These are phyloP conservation scores for Manacus vitellinus DNA, from an alignment of 2,113 vertebrate species.

Conservation along the genomic window DNA sequence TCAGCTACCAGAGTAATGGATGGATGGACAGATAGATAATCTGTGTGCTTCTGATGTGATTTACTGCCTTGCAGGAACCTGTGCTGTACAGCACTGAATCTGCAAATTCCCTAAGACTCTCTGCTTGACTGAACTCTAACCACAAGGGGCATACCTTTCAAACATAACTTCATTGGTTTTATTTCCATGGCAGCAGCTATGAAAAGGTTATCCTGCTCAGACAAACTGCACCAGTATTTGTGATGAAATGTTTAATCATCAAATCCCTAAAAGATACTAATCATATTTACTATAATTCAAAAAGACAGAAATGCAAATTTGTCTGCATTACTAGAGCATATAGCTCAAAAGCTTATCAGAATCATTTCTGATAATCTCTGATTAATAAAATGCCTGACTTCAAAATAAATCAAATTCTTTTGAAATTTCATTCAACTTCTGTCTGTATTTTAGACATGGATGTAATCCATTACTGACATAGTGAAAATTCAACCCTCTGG, in stretches of 20 bases:
- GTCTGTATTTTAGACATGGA: background rate
- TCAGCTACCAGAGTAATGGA: background rate
- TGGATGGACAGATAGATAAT: background rate
- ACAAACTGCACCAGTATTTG: background rate
- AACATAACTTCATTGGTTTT: background rate
- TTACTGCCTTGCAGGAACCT: background rate
- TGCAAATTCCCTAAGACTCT: background rate
- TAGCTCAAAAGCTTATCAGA: conserved; percentile 2
- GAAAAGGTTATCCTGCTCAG: conserved; percentile 36
- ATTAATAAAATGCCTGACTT: conserved; percentile 16
- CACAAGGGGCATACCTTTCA: conserved; percentile 20
- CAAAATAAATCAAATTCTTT: conserved; percentile 36
- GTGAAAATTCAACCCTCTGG: background rate
- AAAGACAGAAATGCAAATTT: background rate
- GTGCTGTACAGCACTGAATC: background rate
- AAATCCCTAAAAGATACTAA: background rate
- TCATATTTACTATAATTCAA: conserved; percentile 13
- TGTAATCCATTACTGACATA: background rate
- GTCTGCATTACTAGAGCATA: background rate
- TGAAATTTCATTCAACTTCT: conserved; percentile 21
- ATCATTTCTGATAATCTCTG: background rate
- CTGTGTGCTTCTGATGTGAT: background rate
- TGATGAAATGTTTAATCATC: conserved; percentile 34
- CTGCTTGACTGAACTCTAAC: background rate
- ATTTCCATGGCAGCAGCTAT: conserved; percentile 44